Evolutionary conservation across 2,888 invertebrate genomes (phyloP).

Genomic region (Sarcophaga subvicina): DNA sequence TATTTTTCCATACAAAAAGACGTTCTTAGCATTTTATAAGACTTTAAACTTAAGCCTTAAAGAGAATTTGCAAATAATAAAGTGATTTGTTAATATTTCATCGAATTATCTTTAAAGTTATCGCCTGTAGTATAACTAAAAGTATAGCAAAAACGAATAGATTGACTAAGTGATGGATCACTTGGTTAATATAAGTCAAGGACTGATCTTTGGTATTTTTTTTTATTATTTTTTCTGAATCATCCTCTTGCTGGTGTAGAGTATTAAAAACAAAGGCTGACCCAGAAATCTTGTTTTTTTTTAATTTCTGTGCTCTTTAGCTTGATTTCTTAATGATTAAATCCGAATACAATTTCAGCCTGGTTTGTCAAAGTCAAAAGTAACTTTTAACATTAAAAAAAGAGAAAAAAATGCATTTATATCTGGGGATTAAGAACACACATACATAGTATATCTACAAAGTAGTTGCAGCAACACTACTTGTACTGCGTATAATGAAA

Average conservation of each 20-base stretch:
- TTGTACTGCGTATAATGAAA: neutral
- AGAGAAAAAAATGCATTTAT: slow-evolving; percentile 4
- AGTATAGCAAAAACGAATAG: too few relatives aligned
- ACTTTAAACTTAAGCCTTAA: too few relatives aligned
- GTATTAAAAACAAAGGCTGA: neutral
- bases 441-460: neutral
- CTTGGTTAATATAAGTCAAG: too few relatives aligned
- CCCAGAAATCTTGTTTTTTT: neutral
- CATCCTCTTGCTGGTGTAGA: neutral
- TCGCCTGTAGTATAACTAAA: too few relatives aligned
- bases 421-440: slow-evolving; percentile 35
- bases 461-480: neutral
- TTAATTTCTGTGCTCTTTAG: slow-evolving; percentile 31
- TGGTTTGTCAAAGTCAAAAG: slow-evolving; percentile 47
- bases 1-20: too few relatives aligned
- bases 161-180: too few relatives aligned
- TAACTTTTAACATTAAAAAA: slow-evolving; percentile 5
- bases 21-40: too few relatives aligned
- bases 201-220: too few relatives aligned
- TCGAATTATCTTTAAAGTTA: too few relatives aligned
- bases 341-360: slow-evolving; percentile 48
- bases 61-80: too few relatives aligned
- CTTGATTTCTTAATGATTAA: slow-evolving; percentile 44
- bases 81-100: too few relatives aligned
- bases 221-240: neutral